A percentile compares a stretch with the other conserved stretches of the same genome.
Evolutionary conservation across 2,113 vertebrate genomes (phyloP).

Genomic region (Nesoenas mayeri): DNA sequence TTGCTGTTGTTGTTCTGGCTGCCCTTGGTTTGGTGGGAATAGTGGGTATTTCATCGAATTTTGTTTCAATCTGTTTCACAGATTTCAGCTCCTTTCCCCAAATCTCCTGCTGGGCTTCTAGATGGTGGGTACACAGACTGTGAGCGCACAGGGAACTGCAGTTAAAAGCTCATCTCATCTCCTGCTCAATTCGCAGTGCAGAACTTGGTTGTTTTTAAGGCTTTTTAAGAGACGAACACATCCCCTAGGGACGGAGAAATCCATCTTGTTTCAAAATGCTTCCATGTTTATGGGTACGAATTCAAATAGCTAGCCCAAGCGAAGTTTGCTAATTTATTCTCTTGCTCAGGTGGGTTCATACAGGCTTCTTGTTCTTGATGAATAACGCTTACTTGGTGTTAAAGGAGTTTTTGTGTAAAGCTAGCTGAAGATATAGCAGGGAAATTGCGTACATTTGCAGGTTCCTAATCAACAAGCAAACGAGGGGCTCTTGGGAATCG

Average conservation of each 20-base stretch:
- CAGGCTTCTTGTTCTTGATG: conserved; percentile 45
- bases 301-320: not conserved
- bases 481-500: not conserved
- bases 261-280: conserved; percentile 1
- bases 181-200: not conserved
- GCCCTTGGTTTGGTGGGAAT: conserved; percentile 9
- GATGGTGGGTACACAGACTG: not conserved
- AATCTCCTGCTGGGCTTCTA: not conserved
- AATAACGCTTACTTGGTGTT: conserved; percentile 45
- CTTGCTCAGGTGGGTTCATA: not conserved
- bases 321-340: not conserved
- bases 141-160: not conserved
- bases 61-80: conserved; percentile 23
- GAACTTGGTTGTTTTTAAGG: not conserved
- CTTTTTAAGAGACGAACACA: not conserved
- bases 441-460: conserved; percentile 8
- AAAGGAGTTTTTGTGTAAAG: conserved; percentile 47
- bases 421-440: conserved; percentile 13
- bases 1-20: not conserved
- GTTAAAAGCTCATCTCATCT: conserved; percentile 13
- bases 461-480: conserved; percentile 39
- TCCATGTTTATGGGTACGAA: not conserved
- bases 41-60: not conserved
- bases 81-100: conserved; percentile 18
- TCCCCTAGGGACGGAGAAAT: conserved; percentile 29